These are phyloP conservation scores for Pelochelys cantorii DNA, from an alignment of 2,797 vertebrate genomes.

Conservation along the genomic window DNA sequence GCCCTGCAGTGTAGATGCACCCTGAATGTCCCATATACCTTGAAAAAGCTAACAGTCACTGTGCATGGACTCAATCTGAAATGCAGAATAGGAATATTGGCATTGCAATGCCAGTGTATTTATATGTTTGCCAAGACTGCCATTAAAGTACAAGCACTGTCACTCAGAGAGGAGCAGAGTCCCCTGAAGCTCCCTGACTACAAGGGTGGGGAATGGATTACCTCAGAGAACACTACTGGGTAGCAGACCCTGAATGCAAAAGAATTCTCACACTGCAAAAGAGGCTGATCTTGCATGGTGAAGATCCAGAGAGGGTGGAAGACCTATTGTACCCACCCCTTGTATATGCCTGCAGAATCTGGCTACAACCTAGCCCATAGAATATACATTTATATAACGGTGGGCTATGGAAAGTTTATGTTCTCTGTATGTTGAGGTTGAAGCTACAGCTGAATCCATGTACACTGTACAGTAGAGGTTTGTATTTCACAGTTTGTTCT, in stretches of 20 bases:
- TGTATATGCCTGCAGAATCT: neutral
- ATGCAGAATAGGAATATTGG: neutral
- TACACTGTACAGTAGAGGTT: neutral
- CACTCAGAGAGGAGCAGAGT: neutral
- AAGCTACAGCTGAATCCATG: fast-evolving
- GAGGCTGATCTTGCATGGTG: neutral
- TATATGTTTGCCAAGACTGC: neutral
- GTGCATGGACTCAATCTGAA: neutral
- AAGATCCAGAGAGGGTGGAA: neutral
- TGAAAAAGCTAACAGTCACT: neutral
- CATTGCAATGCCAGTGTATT: neutral
- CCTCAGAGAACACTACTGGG: neutral
- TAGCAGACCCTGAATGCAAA: neutral
- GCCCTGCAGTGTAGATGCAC: too few relatives aligned
- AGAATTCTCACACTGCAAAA: neutral
- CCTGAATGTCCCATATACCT: neutral
- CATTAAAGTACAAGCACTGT: neutral
- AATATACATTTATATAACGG: neutral
- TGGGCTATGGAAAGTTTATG: neutral
- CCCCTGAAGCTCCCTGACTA: neutral
- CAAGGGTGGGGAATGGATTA: neutral
- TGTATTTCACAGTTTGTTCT: neutral
- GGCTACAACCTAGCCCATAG: neutral
- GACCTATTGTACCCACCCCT: neutral
- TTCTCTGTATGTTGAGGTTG: neutral